Conservation (phyloP, 2,888 invertebrate species). For the Epirrhoe alternata region DNA sequence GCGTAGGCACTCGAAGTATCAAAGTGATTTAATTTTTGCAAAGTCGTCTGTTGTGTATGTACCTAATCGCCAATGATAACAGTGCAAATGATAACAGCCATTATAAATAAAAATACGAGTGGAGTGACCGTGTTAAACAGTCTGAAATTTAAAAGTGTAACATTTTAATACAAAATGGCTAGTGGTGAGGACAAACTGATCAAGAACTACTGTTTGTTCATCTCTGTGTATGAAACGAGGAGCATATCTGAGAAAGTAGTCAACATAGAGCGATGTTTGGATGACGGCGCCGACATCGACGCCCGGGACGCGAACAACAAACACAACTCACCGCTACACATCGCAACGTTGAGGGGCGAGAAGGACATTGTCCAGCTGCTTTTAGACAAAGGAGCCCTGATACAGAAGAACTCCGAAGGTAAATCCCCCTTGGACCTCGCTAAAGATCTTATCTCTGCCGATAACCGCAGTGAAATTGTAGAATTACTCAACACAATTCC, state of each 20-base stretch:
- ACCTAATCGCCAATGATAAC: slow-evolving; percentile 10
- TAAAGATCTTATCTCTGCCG: slow-evolving; percentile 18
- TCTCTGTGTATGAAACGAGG: slow-evolving; percentile 39
- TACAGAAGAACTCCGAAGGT: slow-evolving; percentile 37
- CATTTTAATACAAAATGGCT: slow-evolving; percentile 5
- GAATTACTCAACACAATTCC: slow-evolving; percentile 12
- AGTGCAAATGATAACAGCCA: slow-evolving; percentile 17
- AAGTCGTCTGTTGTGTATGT: background rate
- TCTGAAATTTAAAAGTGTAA: slow-evolving; percentile 1
- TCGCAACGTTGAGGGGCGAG: slow-evolving; percentile 43
- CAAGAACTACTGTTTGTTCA: slow-evolving; percentile 42
- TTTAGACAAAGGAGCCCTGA: slow-evolving; percentile 41
- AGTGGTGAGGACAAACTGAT: slow-evolving; percentile 27
- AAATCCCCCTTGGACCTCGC: slow-evolving; percentile 46
- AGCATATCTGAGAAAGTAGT: slow-evolving; percentile 33
- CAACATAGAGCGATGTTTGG: slow-evolving; percentile 39
- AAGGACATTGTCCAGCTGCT: slow-evolving; percentile 41
- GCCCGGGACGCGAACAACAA: slow-evolving; percentile 44
- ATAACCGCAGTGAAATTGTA: slow-evolving; percentile 25
- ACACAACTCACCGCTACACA: slow-evolving; percentile 46
- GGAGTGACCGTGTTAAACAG: slow-evolving; percentile 10
- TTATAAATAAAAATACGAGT: slow-evolving; percentile 20
- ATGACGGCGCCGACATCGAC: slow-evolving; percentile 48
- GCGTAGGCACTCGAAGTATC: background rate
- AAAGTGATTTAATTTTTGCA: background rate